A percentile compares a stretch with the other conserved stretches of the same genome.
Evolutionary conservation across 2,888 invertebrate species (phyloP).

Genomic region (Platypus cylindrus): DNA sequence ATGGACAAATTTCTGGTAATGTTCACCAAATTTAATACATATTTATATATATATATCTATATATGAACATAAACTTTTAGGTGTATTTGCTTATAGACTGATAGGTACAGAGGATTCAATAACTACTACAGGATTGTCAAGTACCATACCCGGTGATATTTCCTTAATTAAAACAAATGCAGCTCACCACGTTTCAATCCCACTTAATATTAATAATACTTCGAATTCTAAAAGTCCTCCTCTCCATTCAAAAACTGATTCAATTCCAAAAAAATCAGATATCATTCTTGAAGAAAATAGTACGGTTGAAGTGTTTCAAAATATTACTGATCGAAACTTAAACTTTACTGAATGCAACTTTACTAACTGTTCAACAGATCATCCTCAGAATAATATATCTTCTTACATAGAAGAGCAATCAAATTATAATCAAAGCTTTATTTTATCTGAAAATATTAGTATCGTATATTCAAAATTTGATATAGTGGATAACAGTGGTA

Average conservation of each 20-base stretch:
- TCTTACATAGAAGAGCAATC: constrained; percentile 23
- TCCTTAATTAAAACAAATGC: constrained; percentile 17
- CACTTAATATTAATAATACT: constrained; percentile 20
- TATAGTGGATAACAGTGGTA: constrained; percentile 15
- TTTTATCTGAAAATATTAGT: constrained; percentile 10
- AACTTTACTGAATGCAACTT: constrained; percentile 24
- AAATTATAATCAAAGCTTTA: constrained; percentile 22
- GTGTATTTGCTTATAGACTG: constrained; percentile 17
- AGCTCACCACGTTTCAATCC: constrained; percentile 18
- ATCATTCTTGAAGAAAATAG: constrained; percentile 14
- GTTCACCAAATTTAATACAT: not conserved
- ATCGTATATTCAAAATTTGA: constrained; percentile 16
- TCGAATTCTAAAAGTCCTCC: constrained; percentile 15
- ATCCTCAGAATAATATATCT: constrained; percentile 24
- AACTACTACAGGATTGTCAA: constrained; percentile 15
- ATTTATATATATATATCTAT: constrained; percentile 2
- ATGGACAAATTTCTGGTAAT: constrained; percentile 11
- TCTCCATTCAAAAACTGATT: constrained; percentile 10
- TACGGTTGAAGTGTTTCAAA: constrained; percentile 28
- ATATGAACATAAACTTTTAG: constrained; percentile 13
- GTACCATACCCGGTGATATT: constrained; percentile 11
- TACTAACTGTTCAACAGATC: constrained; percentile 22
- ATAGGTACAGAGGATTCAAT: constrained; percentile 21
- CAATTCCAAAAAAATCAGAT: constrained; percentile 12
- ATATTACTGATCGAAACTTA: constrained; percentile 16